Conservation (phyloP, 2,113 vertebrate species). For the Atractosteus spatula region DNA sequence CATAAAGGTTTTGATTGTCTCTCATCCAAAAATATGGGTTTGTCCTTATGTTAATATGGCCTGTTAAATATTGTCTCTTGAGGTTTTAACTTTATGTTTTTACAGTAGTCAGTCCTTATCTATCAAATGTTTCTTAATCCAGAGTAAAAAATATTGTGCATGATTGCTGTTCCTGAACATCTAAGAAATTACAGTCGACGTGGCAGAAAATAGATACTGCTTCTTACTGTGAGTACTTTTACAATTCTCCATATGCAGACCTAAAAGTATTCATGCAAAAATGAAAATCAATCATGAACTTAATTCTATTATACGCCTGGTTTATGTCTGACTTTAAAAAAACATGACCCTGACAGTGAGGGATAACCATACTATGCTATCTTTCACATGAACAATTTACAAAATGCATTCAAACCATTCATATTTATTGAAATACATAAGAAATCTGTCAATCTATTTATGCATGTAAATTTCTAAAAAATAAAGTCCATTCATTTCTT, state of each 20-base stretch:
- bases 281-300: constrained; percentile 19
- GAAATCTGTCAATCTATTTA: too few species aligned
- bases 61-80: neutral
- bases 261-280: constrained; percentile 34
- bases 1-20: too few species aligned
- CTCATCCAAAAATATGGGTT: too few species aligned
- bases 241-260: constrained; percentile 24
- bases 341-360: too few species aligned
- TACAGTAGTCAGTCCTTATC: neutral
- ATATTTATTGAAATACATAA: too few species aligned
- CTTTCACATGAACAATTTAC: too few species aligned
- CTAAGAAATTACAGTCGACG: constrained; percentile 31
- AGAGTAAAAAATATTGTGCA: neutral
- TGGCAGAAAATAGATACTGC: constrained; percentile 48
- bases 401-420: too few species aligned
- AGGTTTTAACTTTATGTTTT: neutral
- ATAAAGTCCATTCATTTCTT: too few species aligned
- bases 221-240: constrained; percentile 28
- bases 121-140: constrained; percentile 1
- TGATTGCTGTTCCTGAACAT: constrained; percentile 4
- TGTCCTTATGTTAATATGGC: too few species aligned
- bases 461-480: too few species aligned
- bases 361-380: too few species aligned
- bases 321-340: too few species aligned
- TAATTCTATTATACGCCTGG: neutral